Percentiles rank a stretch among this genome's conserved stretches.
These are phyloP conservation scores for Parthenolecanium corni DNA, from an alignment of 2,888 invertebrate genomes.

Conservation along the genomic window DNA sequence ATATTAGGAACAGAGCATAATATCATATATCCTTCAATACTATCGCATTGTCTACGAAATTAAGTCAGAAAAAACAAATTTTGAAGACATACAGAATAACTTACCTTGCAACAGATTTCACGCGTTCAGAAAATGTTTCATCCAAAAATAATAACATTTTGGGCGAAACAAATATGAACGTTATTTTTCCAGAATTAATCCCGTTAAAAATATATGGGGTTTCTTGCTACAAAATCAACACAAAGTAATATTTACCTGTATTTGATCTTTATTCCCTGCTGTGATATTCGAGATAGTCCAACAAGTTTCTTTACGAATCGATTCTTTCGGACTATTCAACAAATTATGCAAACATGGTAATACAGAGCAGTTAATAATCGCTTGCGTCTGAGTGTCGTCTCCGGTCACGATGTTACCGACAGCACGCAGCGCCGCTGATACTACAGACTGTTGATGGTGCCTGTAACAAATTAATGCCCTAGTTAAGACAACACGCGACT, in stretches of 20 bases:
- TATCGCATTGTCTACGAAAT: too few species aligned
- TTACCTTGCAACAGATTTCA: too few species aligned
- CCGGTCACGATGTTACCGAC: constrained; percentile 97
- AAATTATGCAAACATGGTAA: constrained; percentile 71
- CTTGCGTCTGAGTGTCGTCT: constrained; percentile 90
- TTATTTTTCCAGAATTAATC: too few species aligned
- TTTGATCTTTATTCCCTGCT: constrained; percentile 86
- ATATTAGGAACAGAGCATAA: too few species aligned
- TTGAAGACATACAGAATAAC: too few species aligned
- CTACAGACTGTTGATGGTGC: constrained; percentile 70
- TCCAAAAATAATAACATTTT: too few species aligned
- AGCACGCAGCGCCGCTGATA: constrained; percentile 86
- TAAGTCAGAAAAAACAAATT: too few species aligned
- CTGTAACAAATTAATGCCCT: constrained; percentile 40
- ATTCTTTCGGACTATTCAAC: constrained; percentile 63
- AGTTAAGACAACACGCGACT: not conserved
- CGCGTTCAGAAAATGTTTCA: too few species aligned
- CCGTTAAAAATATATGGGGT: too few species aligned
- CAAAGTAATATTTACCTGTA: constrained; percentile 51
- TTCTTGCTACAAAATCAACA: too few species aligned
- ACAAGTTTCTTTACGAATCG: constrained; percentile 86
- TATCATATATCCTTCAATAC: too few species aligned
- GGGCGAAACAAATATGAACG: too few species aligned
- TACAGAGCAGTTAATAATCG: constrained; percentile 81
- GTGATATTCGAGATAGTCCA: constrained; percentile 97